Evolutionary conservation across 92 coral and sea anemone genomes (phyloP).

Genomic region (Pocillopora meandrina): DNA sequence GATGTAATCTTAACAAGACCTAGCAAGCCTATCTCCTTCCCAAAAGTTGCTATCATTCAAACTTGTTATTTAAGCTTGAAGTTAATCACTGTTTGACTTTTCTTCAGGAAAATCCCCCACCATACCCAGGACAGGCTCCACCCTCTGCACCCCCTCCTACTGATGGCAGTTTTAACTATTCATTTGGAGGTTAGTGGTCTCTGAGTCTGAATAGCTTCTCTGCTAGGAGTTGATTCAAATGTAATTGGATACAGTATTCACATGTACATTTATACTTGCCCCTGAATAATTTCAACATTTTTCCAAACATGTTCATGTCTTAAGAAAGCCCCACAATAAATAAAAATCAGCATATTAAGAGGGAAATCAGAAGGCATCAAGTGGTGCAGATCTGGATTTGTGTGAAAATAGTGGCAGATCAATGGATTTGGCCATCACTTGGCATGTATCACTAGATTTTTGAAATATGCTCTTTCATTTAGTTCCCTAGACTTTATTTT

Average conservation of each 20-base stretch:
- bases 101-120: slow-evolving; percentile 80
- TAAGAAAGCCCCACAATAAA: too few relatives aligned
- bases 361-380: too few relatives aligned
- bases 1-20: too few relatives aligned
- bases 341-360: too few relatives aligned
- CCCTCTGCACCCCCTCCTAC: slow-evolving; percentile 64
- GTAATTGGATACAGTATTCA: background rate
- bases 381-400: too few relatives aligned
- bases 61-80: background rate
- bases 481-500: too few relatives aligned
- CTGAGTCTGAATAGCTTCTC: background rate
- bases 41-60: too few relatives aligned
- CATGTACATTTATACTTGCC: background rate
- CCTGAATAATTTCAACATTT: background rate
- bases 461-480: too few relatives aligned
- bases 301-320: background rate
- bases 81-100: background rate
- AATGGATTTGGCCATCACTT: too few relatives aligned
- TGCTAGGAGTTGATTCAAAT: background rate
- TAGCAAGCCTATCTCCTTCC: too few relatives aligned
- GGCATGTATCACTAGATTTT: too few relatives aligned
- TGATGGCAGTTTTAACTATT: slow-evolving; percentile 15
- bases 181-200: slow-evolving; percentile 23
- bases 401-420: too few relatives aligned
- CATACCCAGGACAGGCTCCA: slow-evolving; percentile 75